These are phyloP conservation scores for Coptotermes formosanus DNA, from an alignment of 1,140 invertebrate genomes.

Conservation along the genomic window DNA sequence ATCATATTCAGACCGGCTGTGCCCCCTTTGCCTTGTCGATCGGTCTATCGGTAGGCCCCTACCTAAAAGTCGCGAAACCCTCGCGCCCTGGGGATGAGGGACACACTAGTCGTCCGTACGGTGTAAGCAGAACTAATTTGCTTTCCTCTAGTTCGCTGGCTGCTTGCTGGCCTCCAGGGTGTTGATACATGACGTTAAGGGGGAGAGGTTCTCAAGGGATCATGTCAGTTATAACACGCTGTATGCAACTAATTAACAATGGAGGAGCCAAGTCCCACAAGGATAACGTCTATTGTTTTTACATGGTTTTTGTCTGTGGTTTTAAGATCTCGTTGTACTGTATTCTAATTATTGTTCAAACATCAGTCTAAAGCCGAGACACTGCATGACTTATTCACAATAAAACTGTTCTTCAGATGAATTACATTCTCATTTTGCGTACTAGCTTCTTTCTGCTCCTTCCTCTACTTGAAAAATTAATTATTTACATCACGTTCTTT, in stretches of 20 bases:
- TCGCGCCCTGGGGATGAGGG: not conserved
- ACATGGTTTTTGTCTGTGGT: not conserved
- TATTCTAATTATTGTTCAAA: slow-evolving; percentile 2
- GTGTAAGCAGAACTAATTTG: slow-evolving; percentile 12
- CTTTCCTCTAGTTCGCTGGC: not conserved
- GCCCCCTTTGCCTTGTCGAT: too few species aligned
- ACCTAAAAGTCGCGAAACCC: too few species aligned
- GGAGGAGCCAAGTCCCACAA: not conserved
- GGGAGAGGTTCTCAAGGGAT: not conserved
- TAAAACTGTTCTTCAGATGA: not conserved
- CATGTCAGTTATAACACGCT: not conserved
- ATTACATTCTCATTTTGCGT: not conserved
- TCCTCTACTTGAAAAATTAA: too few species aligned
- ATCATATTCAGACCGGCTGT: too few species aligned
- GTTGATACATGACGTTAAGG: not conserved
- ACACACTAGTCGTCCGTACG: not conserved
- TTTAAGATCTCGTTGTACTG: not conserved
- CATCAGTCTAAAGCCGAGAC: not conserved
- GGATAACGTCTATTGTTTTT: slow-evolving; percentile 1
- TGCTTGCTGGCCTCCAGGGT: not conserved
- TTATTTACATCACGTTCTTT: too few species aligned
- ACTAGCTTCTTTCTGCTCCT: too few species aligned
- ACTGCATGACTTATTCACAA: not conserved
- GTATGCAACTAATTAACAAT: slow-evolving; percentile 13
- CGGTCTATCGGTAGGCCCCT: too few species aligned